These are phyloP conservation scores for Graptemys geographica DNA, from an alignment of 2,797 vertebrate species.

Conservation along the genomic window DNA sequence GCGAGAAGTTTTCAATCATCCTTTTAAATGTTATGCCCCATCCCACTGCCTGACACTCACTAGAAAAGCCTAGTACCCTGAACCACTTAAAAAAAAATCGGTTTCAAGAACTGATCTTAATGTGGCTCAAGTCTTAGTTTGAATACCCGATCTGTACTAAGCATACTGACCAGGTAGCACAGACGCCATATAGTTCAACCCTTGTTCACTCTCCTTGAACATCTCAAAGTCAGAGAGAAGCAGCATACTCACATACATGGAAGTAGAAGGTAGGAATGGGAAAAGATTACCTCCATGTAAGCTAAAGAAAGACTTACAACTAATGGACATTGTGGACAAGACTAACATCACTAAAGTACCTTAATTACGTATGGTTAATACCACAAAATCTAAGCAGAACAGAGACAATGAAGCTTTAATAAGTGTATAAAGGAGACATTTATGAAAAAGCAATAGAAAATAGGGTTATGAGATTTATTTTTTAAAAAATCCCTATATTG, in stretches of 20 bases:
- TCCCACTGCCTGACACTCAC: background rate
- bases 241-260: background rate
- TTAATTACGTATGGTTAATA: constrained; percentile 43
- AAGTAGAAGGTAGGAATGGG: background rate
- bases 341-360: constrained; percentile 38
- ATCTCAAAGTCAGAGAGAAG: background rate
- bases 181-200: background rate
- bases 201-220: background rate
- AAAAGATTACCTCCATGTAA: background rate
- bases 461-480: constrained; percentile 12
- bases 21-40: background rate
- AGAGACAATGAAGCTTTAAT: constrained; percentile 30
- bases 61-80: background rate
- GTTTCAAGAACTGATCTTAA: background rate
- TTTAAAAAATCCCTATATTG: constrained; percentile 47
- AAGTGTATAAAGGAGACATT: constrained; percentile 47
- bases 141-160: background rate
- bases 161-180: background rate
- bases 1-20: background rate
- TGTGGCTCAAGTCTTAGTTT: background rate
- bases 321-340: constrained; percentile 8
- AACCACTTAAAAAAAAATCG: background rate
- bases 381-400: constrained; percentile 40
- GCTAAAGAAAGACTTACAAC: background rate
- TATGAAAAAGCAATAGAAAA: constrained; percentile 7